Evolutionary conservation across 2,113 vertebrate species (phyloP), one percentile per base, ranked within the genome.

Genomic region (Oophaga pumilio): DNA sequence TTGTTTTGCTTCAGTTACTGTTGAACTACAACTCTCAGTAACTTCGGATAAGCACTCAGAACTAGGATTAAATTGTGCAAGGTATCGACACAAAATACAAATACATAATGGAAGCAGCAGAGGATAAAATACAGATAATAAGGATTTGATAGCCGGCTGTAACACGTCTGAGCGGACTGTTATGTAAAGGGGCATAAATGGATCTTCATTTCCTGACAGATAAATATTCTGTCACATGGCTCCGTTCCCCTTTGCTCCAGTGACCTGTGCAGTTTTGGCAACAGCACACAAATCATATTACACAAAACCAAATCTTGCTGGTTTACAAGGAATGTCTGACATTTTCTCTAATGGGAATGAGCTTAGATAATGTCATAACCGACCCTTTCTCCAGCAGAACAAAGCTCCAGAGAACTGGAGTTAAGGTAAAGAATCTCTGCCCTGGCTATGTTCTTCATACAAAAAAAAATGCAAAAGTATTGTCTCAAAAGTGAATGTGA

Each of bases 231-330:
- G 79, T 74, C 78, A 81, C 76, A 68, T 66, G 77, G 43, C 73
- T 76, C 26, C 15, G n/a, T 79, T 86, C 74, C 85, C 81, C 87
- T 88, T 88, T 88, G 81, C 87, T 84, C 87, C 81, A 66, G 28
- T 84, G 73, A 84, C 68, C 73, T 84, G 79, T 87, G 57, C 33
- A 76, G 86, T 76, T 77, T 88, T 88, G 71, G 80, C 87, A 88
- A 83, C 86, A 82, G 86, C 53, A 82, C 53, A 87, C 79, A 88
- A 84, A 88, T 88, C 87, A 88, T 76, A 83, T 88, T 62, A 68
- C 71, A 84, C 87, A 84, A 84, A 49, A 64, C 57, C 71, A 81
- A 71, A 88, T 83, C 71, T 76, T 81, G 59, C 59, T 84, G 59
- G 57, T 77, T 84, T 60, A 17, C 22, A 77, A 88, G 74, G 71